Conservation (phyloP, 2,797 vertebrate species). For the Hoplostethus mediterraneus region DNA sequence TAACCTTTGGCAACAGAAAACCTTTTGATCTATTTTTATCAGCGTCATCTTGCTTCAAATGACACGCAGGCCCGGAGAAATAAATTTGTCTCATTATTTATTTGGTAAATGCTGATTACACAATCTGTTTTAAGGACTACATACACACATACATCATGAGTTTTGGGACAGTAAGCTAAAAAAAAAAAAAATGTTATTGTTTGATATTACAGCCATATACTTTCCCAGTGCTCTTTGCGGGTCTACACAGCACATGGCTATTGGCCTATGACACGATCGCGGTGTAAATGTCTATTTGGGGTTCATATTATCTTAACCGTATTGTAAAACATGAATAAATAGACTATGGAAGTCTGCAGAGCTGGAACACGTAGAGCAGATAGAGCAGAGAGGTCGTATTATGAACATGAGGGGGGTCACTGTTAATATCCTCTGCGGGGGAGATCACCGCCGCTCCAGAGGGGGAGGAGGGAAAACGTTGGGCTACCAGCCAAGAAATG, state of each 20-base stretch:
- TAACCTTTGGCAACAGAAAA: slow-evolving; percentile 41
- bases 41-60: slow-evolving; percentile 1
- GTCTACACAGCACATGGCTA: slow-evolving; percentile 17
- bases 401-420: slow-evolving; percentile 53
- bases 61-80: slow-evolving; percentile 16
- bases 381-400: slow-evolving; percentile 36
- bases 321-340: slow-evolving; percentile 47
- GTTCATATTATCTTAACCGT: slow-evolving; percentile 36
- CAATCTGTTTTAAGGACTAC: slow-evolving; percentile 21
- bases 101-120: not conserved
- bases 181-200: not conserved
- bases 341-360: slow-evolving; percentile 1
- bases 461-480: not conserved
- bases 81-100: not conserved
- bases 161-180: slow-evolving; percentile 4
- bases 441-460: slow-evolving; percentile 41
- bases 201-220: not conserved
- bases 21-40: slow-evolving; percentile 57
- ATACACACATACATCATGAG: slow-evolving; percentile 3
- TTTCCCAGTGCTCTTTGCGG: slow-evolving; percentile 14
- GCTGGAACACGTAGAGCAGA: slow-evolving; percentile 12
- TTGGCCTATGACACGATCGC: slow-evolving; percentile 44
- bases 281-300: slow-evolving; percentile 35
- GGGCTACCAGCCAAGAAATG: slow-evolving; percentile 42
- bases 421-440: slow-evolving; percentile 64